A percentile compares a stretch with the other conserved stretches of the same genome.
These are phyloP conservation scores for Aporophyla lueneburgensis DNA, from an alignment of 2,888 invertebrate genomes.

Conservation along the genomic window DNA sequence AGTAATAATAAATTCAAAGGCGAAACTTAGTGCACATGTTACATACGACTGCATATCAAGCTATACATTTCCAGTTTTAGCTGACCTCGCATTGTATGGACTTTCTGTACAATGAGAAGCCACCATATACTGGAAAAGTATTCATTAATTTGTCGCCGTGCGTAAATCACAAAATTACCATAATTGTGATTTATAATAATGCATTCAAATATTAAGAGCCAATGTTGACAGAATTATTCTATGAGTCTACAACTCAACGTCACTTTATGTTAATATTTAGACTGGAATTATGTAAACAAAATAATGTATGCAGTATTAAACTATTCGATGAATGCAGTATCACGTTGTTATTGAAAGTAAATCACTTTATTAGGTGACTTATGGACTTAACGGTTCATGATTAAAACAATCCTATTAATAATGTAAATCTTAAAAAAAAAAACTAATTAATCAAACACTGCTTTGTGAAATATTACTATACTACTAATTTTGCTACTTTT, in stretches of 20 bases:
- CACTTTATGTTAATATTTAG: slow-evolving; percentile 17
- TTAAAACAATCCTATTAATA: not conserved
- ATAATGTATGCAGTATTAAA: not conserved
- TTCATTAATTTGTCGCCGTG: no score
- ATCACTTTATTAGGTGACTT: not conserved
- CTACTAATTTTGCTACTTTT: no score
- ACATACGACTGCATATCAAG: no score
- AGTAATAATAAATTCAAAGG: not conserved
- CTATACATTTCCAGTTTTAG: no score
- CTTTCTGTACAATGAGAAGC: no score
- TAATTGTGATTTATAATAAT: not conserved
- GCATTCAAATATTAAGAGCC: not conserved
- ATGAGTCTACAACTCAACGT: not conserved
- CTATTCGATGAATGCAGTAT: not conserved
- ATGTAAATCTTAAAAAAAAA: no score
- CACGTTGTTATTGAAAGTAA: not conserved
- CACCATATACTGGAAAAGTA: no score
- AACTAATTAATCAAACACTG: no score
- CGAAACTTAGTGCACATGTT: no score
- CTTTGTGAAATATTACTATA: no score
- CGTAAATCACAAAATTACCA: not conserved
- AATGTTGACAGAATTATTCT: not conserved
- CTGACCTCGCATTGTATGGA: no score
- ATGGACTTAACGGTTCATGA: not conserved
- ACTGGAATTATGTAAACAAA: slow-evolving; percentile 8